Conservation (phyloP, 2,888 invertebrate species). For the Corythucha ciliata region DNA sequence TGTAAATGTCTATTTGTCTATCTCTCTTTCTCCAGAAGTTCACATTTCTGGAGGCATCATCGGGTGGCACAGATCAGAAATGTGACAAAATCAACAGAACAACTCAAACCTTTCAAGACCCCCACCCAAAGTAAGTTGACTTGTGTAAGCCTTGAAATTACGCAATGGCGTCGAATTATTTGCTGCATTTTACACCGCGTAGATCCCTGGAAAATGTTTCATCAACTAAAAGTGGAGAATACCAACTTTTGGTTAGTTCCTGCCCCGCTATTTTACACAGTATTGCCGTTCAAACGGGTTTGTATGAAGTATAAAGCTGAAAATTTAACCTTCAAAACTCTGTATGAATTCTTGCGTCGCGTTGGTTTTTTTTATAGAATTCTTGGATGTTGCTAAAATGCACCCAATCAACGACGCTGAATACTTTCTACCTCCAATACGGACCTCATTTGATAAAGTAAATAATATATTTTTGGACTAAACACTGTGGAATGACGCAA, state of each 20-base stretch:
- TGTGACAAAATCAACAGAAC: slow-evolving; percentile 32
- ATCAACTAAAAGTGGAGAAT: slow-evolving; percentile 22
- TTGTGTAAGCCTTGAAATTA: neutral
- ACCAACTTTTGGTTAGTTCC: slow-evolving; percentile 31
- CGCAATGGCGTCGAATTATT: neutral
- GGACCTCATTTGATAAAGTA: slow-evolving; percentile 27
- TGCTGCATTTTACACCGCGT: neutral
- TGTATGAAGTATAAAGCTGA: neutral
- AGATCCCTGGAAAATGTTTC: slow-evolving; percentile 33
- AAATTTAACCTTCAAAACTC: too few species aligned
- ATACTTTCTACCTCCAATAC: slow-evolving; percentile 33
- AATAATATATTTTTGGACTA: neutral
- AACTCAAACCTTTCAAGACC: slow-evolving; percentile 31
- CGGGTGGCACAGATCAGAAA: slow-evolving; percentile 21
- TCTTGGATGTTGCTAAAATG: slow-evolving; percentile 8
- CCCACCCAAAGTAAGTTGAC: slow-evolving; percentile 30
- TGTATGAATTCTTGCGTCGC: too few species aligned
- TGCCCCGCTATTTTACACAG: slow-evolving; percentile 33
- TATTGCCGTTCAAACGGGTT: slow-evolving; percentile 34
- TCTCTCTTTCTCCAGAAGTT: slow-evolving; percentile 27
- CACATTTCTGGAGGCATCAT: slow-evolving; percentile 28
- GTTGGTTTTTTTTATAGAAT: slow-evolving; percentile 17
- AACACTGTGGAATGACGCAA: neutral
- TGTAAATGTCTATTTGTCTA: too few species aligned
- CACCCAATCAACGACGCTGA: slow-evolving; percentile 24